Evolutionary conservation across 2,113 vertebrate genomes (phyloP).

Genomic region (Eonycteris spelaea): DNA sequence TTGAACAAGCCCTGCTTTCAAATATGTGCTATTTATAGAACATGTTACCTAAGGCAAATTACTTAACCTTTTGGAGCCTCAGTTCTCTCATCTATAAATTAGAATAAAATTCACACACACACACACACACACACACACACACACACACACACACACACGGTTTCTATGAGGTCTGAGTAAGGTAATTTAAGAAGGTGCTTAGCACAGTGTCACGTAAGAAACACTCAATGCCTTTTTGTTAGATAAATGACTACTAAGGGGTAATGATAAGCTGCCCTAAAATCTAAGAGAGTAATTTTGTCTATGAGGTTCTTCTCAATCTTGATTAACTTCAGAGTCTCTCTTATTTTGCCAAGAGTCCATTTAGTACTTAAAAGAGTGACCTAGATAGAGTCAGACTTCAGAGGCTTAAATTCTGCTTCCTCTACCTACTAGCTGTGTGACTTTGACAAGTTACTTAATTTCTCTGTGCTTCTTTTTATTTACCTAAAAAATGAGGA

Average conservation of each 20-base stretch:
- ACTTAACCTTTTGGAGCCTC: background rate
- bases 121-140: background rate
- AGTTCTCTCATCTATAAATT: background rate
- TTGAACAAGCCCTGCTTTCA: background rate
- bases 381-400: background rate
- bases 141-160: background rate
- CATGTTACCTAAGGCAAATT: background rate
- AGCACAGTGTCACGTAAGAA: background rate
- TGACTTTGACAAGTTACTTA: background rate
- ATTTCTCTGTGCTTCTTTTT: background rate
- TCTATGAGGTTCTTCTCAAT: background rate
- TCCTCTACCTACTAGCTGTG: background rate
- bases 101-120: background rate
- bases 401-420: background rate
- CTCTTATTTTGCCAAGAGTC: background rate
- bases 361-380: background rate
- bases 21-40: background rate
- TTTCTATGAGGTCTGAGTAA: background rate
- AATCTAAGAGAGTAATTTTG: background rate
- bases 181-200: background rate
- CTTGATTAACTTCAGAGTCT: background rate
- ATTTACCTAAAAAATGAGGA: background rate
- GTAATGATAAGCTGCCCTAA: background rate
- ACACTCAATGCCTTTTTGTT: background rate
- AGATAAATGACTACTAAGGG: background rate